Percentiles rank a stretch among this genome's conserved stretches.
phyloP scores from a whole-genome alignment of 92 coral and sea anemone genomes.

The Palythoa grandiflora region DNA sequence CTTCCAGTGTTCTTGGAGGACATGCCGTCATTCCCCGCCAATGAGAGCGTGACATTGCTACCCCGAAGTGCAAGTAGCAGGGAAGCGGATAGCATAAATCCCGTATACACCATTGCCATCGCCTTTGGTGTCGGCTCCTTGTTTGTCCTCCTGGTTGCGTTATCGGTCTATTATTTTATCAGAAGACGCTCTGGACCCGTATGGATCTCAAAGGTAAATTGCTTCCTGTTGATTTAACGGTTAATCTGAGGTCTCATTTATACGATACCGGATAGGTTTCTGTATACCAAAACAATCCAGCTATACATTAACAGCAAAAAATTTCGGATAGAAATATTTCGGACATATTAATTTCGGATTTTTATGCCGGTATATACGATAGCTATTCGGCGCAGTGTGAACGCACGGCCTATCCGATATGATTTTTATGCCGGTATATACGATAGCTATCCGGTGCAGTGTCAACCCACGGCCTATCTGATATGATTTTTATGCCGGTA shows the following conservation, averaged over 20 bases:
- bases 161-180: conserved; percentile 53
- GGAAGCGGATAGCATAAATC: conserved; percentile 34
- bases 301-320: no score
- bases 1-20: conserved; percentile 30
- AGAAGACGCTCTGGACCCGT: conserved; percentile 74
- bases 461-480: no score
- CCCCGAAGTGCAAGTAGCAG: background rate
- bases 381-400: no score
- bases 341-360: no score
- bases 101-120: conserved; percentile 46
- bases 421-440: no score
- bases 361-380: no score
- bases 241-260: background rate
- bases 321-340: no score
- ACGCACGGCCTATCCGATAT: no score
- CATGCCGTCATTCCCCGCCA: conserved; percentile 11
- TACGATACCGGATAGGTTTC: no score
- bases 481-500: no score
- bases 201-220: conserved; percentile 76
- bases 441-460: no score
- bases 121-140: conserved; percentile 36
- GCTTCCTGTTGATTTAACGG: background rate
- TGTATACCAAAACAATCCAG: no score
- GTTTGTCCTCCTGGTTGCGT: conserved; percentile 42
- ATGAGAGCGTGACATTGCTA: conserved; percentile 19